Evolutionary conservation across 2,113 vertebrate genomes (phyloP).

Genomic region (Pelusios castaneus): DNA sequence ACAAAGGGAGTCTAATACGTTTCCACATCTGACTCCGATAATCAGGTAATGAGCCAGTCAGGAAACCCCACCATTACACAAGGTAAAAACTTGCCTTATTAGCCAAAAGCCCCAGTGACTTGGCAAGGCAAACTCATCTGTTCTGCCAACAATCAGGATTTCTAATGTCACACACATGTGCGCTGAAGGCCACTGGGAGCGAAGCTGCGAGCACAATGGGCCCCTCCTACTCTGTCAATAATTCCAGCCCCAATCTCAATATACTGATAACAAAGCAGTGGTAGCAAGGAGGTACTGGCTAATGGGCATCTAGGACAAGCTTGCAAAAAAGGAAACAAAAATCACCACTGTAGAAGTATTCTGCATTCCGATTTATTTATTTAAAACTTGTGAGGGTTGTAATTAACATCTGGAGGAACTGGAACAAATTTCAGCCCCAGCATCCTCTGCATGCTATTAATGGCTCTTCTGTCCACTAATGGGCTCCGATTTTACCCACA

Average conservation of each 20-base stretch:
- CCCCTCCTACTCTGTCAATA: neutral
- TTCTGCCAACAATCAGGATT: neutral
- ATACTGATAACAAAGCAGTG: constrained; percentile 20
- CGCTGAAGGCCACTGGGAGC: neutral
- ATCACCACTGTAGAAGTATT: neutral
- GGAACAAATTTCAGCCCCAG: constrained; percentile 56
- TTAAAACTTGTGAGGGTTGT: constrained; percentile 17
- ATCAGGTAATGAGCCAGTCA: neutral
- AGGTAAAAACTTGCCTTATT: neutral
- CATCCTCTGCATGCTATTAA: constrained; percentile 68
- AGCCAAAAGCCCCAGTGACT: constrained; percentile 1
- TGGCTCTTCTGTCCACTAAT: constrained; percentile 65
- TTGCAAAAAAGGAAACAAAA: neutral
- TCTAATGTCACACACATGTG: neutral
- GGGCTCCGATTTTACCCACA: constrained; percentile 67
- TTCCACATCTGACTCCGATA: neutral
- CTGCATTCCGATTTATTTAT: constrained; percentile 41
- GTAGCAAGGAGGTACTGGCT: neutral
- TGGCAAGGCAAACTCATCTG: neutral
- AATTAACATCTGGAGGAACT: constrained; percentile 58
- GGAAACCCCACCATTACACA: neutral
- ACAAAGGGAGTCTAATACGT: neutral
- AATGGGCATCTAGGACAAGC: neutral
- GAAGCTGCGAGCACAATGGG: constrained; percentile 19
- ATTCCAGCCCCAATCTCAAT: neutral